Evolutionary conservation across 2,113 vertebrate species (phyloP), one percentile per base, ranked within the genome.

Genomic region (Cinclus mexicanus): DNA sequence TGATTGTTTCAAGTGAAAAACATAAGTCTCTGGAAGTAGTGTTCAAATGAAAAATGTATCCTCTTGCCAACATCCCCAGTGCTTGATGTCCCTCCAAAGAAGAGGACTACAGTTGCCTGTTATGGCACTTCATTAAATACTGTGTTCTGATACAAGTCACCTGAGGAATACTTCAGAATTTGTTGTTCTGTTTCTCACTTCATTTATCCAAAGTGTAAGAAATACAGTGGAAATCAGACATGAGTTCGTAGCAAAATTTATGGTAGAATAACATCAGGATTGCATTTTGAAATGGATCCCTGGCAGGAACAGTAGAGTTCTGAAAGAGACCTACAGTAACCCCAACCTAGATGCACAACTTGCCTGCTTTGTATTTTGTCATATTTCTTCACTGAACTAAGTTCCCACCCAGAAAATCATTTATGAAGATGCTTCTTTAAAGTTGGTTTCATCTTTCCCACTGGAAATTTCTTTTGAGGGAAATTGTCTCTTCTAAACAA

Each of bases 1-100:
- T 53, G 59, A 53, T 64, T 37, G 46, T 67, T 91, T 95, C 53
- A 95, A 93, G 65, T 81, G 50, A 74, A 81, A 96, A 91, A 86
- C 87, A 75, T 49, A 19, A 53, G n/a, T 71, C n/a, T 70, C 90
- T 92, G 91, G 68, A 91, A 96, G 75, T 41, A 59, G 10, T 9
- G 17, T 65, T 91, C 52, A 74, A 81, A 84, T 90, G 67, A 92
- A 90, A 81, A 93, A 91, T 75, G 35, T 71, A 14, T 0, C 0
- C 23, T 65, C 23, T 53, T 96, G 76, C 89, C 68, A 92, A 29
- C 56, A 89, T 65, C 57, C 28, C 52, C 12, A 55, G 57, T 70
- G 84, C 81, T 79, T 93, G 78, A 94, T 90, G 39, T 79, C 42
- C 61, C 52, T 91, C 79, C 59, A 83, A 65, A 83, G 85, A 61